phyloP scores from a whole-genome alignment of 2,797 vertebrate genomes.

The Orientallactaga sibirica region DNA sequence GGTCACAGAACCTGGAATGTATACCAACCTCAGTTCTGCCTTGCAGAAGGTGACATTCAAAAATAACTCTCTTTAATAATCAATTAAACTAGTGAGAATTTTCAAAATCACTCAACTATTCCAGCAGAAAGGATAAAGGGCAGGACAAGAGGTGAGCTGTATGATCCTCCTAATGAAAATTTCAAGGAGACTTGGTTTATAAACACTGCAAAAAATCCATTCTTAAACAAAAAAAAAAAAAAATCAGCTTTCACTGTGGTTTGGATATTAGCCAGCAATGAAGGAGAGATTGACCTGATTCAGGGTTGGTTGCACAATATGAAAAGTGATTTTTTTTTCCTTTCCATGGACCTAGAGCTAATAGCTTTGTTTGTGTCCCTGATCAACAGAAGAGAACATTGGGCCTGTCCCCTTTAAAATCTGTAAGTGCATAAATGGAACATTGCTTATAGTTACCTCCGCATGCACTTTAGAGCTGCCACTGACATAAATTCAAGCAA shows the following conservation, averaged over 20 bases:
- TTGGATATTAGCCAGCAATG: constrained; percentile 81
- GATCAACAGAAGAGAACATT: constrained; percentile 71
- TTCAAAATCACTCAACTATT: constrained; percentile 82
- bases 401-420: constrained; percentile 57
- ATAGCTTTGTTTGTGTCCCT: constrained; percentile 81
- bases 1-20: constrained; percentile 56
- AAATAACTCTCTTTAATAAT: constrained; percentile 76
- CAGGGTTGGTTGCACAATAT: constrained; percentile 82
- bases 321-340: constrained; percentile 80
- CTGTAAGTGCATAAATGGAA: constrained; percentile 33
- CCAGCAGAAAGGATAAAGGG: constrained; percentile 75
- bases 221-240: constrained; percentile 82
- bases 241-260: constrained; percentile 78
- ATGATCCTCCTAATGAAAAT: constrained; percentile 82
- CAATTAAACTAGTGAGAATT: constrained; percentile 80
- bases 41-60: constrained; percentile 80
- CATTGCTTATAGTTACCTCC: constrained; percentile 43
- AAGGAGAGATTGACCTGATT: constrained; percentile 83
- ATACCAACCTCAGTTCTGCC: constrained; percentile 56
- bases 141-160: constrained; percentile 78
- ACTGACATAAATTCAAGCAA: neutral
- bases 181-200: constrained; percentile 82
- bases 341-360: constrained; percentile 74
- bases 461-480: constrained; percentile 11
- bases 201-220: constrained; percentile 79